Evolutionary conservation across 2,888 invertebrate species (phyloP).

Genomic region (Drosophila greeni): DNA sequence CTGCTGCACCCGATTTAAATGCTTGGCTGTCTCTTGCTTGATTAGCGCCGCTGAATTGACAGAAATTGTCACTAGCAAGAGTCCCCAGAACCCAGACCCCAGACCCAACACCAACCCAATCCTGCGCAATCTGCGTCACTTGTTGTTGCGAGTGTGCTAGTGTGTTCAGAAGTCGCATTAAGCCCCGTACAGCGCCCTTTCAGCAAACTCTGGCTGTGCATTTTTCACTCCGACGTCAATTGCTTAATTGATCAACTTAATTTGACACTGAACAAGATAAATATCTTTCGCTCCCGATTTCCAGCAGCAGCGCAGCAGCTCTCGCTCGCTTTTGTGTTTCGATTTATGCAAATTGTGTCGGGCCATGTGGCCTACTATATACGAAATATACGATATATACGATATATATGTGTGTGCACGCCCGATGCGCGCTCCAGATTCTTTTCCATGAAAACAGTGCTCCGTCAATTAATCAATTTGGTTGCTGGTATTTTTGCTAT

Average conservation of each 20-base stretch:
- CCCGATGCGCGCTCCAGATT: constrained; percentile 47
- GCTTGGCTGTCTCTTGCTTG: constrained; percentile 58
- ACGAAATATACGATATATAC: neutral
- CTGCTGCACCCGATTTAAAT: constrained; percentile 50
- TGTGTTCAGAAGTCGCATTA: constrained; percentile 49
- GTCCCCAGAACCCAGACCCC: constrained; percentile 2
- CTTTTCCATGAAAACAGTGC: constrained; percentile 60
- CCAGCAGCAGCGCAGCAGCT: constrained; percentile 43
- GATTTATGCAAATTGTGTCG: constrained; percentile 70
- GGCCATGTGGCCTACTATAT: constrained; percentile 61
- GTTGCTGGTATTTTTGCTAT: constrained; percentile 54
- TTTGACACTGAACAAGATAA: constrained; percentile 72
- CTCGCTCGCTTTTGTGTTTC: constrained; percentile 65
- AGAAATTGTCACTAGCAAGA: constrained; percentile 63
- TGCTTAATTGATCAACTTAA: constrained; percentile 77
- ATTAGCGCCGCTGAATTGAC: constrained; percentile 72
- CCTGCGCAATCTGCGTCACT: constrained; percentile 62
- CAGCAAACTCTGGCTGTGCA: constrained; percentile 20
- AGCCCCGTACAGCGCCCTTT: constrained; percentile 12
- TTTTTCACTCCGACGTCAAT: constrained; percentile 55
- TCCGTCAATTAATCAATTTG: constrained; percentile 72
- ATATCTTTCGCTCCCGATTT: constrained; percentile 70
- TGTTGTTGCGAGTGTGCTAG: constrained; percentile 45
- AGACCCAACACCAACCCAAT: constrained; percentile 1
- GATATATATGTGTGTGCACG: constrained; percentile 9